phyloP scores from a whole-genome alignment of 2,888 invertebrate species.

The Leptodirus hochenwartii region DNA sequence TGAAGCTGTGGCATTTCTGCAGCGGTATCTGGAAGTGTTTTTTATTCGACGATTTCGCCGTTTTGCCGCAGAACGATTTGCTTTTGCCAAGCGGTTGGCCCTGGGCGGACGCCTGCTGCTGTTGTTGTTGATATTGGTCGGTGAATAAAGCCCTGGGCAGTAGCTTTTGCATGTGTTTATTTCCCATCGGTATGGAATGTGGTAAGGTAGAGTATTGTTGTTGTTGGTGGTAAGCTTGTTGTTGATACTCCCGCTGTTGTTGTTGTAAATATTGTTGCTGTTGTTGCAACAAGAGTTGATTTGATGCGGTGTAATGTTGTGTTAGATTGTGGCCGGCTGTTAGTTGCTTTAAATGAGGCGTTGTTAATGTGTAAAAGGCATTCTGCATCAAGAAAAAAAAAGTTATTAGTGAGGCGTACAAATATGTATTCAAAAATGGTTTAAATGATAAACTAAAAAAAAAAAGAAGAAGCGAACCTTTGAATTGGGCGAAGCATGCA shows the following conservation, averaged over 20 bases:
- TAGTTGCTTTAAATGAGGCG: conserved; percentile 39
- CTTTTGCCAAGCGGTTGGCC: conserved; percentile 14
- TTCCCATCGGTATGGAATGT: conserved; percentile 25
- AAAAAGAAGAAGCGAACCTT: too few species aligned
- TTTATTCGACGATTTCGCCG: conserved; percentile 25
- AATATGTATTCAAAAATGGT: too few species aligned
- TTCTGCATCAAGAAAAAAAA: conserved; percentile 23
- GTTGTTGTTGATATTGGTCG: conserved; percentile 18
- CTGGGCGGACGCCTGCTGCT: conserved; percentile 15
- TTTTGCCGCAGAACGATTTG: conserved; percentile 25
- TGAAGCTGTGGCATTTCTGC: conserved; percentile 45
- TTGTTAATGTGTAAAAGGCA: conserved; percentile 29
- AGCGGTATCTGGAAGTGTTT: conserved; percentile 46
- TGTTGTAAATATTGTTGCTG: conserved; percentile 19
- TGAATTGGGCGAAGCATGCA: too few species aligned
- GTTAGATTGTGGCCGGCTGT: conserved; percentile 24
- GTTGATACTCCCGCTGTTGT: conserved; percentile 21
- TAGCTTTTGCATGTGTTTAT: conserved; percentile 27
- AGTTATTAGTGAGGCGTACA: conserved; percentile 9
- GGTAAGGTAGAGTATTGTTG: conserved; percentile 32
- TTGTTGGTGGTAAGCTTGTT: conserved; percentile 15
- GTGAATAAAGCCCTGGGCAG: conserved; percentile 25
- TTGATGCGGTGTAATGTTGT: conserved; percentile 14
- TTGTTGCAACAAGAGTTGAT: conserved; percentile 22
- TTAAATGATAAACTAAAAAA: too few species aligned